Evolutionary conservation across 2,797 vertebrate species (phyloP), one percentile per base, ranked within the genome.

Genomic region (Sebastes oblongus): DNA sequence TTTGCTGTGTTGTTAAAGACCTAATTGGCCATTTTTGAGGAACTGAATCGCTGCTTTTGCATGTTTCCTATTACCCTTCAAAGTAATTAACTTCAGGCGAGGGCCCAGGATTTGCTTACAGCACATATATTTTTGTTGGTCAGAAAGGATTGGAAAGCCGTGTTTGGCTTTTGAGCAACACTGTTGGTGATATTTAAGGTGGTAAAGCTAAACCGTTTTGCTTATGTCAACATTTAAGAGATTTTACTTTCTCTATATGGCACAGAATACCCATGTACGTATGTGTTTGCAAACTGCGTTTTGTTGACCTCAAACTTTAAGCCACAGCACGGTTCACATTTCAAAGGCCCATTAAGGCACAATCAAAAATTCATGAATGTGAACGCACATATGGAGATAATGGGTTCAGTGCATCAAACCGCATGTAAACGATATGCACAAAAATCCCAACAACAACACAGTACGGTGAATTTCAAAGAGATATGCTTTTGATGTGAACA

Each of bases 281-380:
- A 34, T 14, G 2, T 52, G 7, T 46, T 29, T 30, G 16, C 30
- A 56, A 1, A 62, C 50, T 58, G 12, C 10, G 10, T 46, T 75
- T 66, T 66, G 29, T 50, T 72, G 54, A 70, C 70, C 36, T 72
- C 10, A 75, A 60, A 78, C 64, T 69, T 83, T 22, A 20, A 72
- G 42, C 50, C 5, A 29, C 30, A 30, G 25, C 11, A 18, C 1
- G 27, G 32, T 54, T 80, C 18, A 0, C 69, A 83, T 83, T 86
- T 72, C 32, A 77, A 66, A 82, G 52, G 8, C 72, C 64, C 72
- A 89, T 87, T 77, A 72, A 56, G 34, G 25, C 5, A 8, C 22
- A 60, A 86, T 89, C 2, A 88, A 91, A 82, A 66, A 80, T 86
- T 65, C 11, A 88, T 78, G 64, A 80, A 30, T 34, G 36, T 56